Evolutionary conservation across 2,888 invertebrate species (phyloP).

Genomic region (Agriotes lineatus): DNA sequence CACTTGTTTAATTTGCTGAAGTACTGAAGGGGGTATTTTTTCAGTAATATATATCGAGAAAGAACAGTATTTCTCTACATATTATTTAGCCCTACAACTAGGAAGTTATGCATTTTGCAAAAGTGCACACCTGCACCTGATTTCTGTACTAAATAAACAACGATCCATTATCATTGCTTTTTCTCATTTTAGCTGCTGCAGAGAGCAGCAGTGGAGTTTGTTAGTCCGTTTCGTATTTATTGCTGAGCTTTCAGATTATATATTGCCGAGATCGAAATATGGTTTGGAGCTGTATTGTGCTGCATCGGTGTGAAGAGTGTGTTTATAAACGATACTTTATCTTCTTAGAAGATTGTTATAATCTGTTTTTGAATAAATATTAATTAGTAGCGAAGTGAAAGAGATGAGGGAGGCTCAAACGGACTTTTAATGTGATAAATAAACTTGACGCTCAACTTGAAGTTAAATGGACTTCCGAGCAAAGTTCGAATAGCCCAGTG

Average conservation of each 20-base stretch:
- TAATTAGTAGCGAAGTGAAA: conserved; percentile 16
- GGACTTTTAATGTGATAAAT: conserved; percentile 21
- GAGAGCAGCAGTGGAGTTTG: too few species aligned
- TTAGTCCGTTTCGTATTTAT: too few species aligned
- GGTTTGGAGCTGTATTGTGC: too few species aligned
- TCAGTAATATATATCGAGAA: neutral
- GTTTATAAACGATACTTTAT: neutral
- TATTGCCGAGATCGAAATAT: too few species aligned
- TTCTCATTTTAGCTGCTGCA: too few species aligned
- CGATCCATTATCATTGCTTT: neutral
- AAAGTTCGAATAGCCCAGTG: conserved; percentile 5
- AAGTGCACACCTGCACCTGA: neutral
- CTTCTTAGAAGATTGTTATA: conserved; percentile 1
- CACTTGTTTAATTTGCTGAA: conserved; percentile 2
- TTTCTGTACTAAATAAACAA: neutral
- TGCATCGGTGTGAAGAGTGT: neutral
- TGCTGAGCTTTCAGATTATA: too few species aligned
- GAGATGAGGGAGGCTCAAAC: neutral
- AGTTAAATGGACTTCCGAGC: conserved; percentile 24
- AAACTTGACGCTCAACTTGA: conserved; percentile 18
- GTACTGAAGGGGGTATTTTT: neutral
- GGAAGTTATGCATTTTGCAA: conserved; percentile 1
- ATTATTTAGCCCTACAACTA: too few species aligned
- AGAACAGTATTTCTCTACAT: neutral
- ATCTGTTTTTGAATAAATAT: conserved; percentile 24